Base-by-base conservation (phyloP, 2,888 invertebrate species). In the Gnatocerus cornutus region DNA sequence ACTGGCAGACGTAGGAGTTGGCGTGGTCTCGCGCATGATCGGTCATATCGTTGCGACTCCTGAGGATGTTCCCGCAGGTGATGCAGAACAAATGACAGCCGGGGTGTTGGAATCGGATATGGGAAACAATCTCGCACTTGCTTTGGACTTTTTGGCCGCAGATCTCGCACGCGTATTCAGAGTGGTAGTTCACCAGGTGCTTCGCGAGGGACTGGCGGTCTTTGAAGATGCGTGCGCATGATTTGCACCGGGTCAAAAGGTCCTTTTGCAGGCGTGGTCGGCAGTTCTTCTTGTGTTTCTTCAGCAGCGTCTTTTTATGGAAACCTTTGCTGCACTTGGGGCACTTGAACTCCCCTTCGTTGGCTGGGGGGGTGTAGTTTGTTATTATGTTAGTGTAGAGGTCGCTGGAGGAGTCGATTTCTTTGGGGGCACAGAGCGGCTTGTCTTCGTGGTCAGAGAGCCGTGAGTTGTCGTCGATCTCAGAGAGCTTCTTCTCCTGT, bases 211-310 rank as follows among this genome's bases (percentile, higher is more conserved):
- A 87, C 29, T 88, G 87, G 0, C 88, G 84, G 73, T 88, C 88
- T 72, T 88, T 88, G 73, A 88, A 88, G 53, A 89, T 87, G 56
- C 89, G 86, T 66, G 87, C 85, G 76, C 89, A 89, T 4, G 87
- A 87, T 64, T 88, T 86, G 74, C 89, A 89, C 1, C 87, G 85
- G 1, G 88, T 88, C 10, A 88, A 73, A n/a, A 88, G 73, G 76
- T 88, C 88, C 73, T 88, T 88, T 73, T 88, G 88, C 39, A 83
- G 75, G 16, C 79, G 81, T 1, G 82, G 84, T 27, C 83, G 78
- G 76, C 89, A 89, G 69, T 88, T 88, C 73, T 88, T 89, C 81
- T 87, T 86, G 77, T 89, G 89, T 76, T 89, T 88, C 66, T 87
- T 86, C 14, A 89, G 77, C 12, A 89, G 78, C 59, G 88, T 85